These are phyloP conservation scores for Lasioglossum calceatum DNA, from an alignment of 2,888 invertebrate genomes.

Conservation along the genomic window DNA sequence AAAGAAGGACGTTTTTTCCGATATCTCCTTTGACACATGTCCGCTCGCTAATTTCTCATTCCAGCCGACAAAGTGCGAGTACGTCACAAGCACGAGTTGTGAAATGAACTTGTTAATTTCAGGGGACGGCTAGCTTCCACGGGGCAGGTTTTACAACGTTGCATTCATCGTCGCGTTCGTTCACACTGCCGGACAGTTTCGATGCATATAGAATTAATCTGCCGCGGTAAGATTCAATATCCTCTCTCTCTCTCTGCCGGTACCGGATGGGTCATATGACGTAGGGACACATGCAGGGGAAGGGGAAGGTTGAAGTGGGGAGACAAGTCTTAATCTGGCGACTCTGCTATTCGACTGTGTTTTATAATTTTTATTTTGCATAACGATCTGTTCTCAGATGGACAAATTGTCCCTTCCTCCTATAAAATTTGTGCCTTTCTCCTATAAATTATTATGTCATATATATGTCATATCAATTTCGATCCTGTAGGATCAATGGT, in stretches of 20 bases:
- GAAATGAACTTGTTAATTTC: conserved; percentile 63
- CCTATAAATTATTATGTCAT: too few species aligned
- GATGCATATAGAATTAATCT: conserved; percentile 64
- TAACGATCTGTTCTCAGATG: neutral
- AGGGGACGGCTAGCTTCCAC: conserved; percentile 39
- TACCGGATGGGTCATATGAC: neutral
- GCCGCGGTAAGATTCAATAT: conserved; percentile 24
- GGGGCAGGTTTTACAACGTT: conserved; percentile 49
- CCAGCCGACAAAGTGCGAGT: conserved; percentile 4
- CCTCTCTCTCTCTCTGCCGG: too few species aligned
- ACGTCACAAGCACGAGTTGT: conserved; percentile 13
- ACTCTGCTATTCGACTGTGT: too few species aligned
- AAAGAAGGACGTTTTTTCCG: conserved; percentile 11
- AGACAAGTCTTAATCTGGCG: too few species aligned
- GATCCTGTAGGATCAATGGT: too few species aligned
- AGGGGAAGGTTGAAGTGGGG: neutral
- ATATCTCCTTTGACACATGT: conserved; percentile 13
- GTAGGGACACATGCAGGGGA: neutral
- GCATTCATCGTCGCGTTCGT: conserved; percentile 34
- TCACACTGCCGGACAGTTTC: conserved; percentile 60
- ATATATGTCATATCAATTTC: too few species aligned
- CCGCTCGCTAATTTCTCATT: conserved; percentile 9
- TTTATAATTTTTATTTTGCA: too few species aligned
- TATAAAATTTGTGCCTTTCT: too few species aligned
- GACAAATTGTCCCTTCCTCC: neutral